A percentile compares a stretch with the other conserved stretches of the same genome.
Evolutionary conservation across 1,140 invertebrate genomes (phyloP).

Genomic region (Triops longicaudatus): DNA sequence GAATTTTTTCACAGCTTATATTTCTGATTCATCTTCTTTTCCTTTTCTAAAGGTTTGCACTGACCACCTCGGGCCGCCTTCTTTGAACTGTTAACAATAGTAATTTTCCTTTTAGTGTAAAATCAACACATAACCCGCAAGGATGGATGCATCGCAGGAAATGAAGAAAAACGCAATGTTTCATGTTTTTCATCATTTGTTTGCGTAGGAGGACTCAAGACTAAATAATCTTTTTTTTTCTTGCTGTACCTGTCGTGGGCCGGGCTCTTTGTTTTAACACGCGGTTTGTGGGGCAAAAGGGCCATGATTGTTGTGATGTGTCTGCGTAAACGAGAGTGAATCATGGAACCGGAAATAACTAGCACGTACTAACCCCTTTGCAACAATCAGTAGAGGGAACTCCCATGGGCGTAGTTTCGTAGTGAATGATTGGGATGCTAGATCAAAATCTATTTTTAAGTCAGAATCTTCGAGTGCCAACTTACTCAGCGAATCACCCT

Average conservation of each 20-base stretch:
- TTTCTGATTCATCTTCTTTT: not conserved
- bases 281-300: not conserved
- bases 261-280: not conserved
- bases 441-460: not conserved
- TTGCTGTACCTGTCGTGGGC: not conserved
- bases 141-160: constrained; percentile 19
- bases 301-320: not conserved
- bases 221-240: not conserved
- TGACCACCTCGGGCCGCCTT: not conserved
- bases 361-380: constrained; percentile 5
- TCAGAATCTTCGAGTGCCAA: not conserved
- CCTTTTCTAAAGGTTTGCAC: not conserved
- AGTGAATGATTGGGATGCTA: constrained; percentile 5
- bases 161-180: not conserved
- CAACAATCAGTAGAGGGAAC: not conserved
- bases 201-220: constrained; percentile 14
- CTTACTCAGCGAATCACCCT: constrained; percentile 9
- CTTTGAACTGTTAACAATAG: not conserved
- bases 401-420: not conserved
- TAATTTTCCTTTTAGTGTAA: constrained; percentile 21
- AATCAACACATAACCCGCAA: constrained; percentile 27
- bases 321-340: constrained; percentile 6
- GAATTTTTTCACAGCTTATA: not conserved
- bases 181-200: not conserved
- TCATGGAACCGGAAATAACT: constrained; percentile 6